Evolutionary conservation across 2,113 vertebrate species (phyloP).

Genomic region (Apodemus sylvaticus): DNA sequence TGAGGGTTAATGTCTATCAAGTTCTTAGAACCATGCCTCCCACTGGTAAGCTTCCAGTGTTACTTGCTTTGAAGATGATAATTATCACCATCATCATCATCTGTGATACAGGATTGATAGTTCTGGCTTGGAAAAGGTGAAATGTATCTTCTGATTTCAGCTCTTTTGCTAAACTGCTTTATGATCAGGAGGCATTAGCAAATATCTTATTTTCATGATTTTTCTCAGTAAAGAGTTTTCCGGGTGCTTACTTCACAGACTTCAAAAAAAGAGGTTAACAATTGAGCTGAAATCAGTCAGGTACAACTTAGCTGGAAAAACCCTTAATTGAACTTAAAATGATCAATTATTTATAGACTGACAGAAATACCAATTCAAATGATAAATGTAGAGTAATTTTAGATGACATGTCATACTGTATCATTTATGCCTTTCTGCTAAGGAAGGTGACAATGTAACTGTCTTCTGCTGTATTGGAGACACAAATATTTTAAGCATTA

Average conservation of each 20-base stretch:
- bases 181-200: conserved; percentile 22
- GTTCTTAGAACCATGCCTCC: conserved; percentile 22
- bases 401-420: conserved; percentile 1
- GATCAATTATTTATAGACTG: conserved; percentile 11
- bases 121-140: conserved; percentile 27
- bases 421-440: not conserved
- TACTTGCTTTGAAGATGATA: conserved; percentile 29
- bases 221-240: conserved; percentile 31
- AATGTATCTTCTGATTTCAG: conserved; percentile 41
- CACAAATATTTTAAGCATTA: not conserved
- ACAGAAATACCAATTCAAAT: conserved; percentile 11
- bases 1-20: conserved; percentile 29
- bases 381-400: conserved; percentile 38
- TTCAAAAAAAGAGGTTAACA: conserved; percentile 19
- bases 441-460: not conserved
- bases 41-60: conserved; percentile 39
- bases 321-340: conserved; percentile 45
- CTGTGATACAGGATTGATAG: not conserved
- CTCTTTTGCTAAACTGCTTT: conserved; percentile 29
- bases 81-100: not conserved
- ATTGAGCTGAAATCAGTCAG: conserved; percentile 3
- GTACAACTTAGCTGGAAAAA: conserved; percentile 23
- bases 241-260: not conserved
- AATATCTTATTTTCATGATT: conserved; percentile 46
- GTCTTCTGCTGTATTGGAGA: not conserved